Evolutionary conservation across 2,113 vertebrate species (phyloP), one percentile per base, ranked within the genome.

Genomic region (Vulpes vulpes): DNA sequence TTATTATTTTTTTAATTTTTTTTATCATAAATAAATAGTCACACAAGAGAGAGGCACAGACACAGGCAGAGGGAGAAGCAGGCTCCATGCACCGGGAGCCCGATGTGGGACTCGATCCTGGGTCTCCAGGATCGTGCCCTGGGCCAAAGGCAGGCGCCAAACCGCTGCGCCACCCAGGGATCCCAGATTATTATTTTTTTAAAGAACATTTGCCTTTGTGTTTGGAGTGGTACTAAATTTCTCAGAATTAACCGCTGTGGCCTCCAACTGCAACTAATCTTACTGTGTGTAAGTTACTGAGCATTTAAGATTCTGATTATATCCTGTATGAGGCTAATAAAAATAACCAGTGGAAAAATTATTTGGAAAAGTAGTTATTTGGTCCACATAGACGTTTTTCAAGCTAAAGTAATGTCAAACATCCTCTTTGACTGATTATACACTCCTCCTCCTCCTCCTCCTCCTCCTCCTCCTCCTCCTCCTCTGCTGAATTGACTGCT

Each of bases 281-380:
- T 90, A 82, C 69, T 55, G 43, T 67, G 69, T 74, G 20, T 81
- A 80, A 94, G 43, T 76, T 84, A 90, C 25, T 93, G 78, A 82
- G 19, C 35, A 89, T 92, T 96, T 91, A 43, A 51, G n/a, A 91
- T 30, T 30, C 0, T 81, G 2, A 23, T 65, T 94, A 59, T 81
- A 67, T 79, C 32, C 62, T 80, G 14, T 60, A 90, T 11, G 53
- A 95, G 23, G 23, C 53, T 96, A 82, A 92, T 92, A 64, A 84
- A 94, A 87, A 74, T 80, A 86, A 96, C 80, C 32, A 53, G 23
- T 89, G 69, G 51, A 55, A 91, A 95, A 89, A 67, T 89, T 83
- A 90, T 81, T 96, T 89, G 80, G 53, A 97, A 64, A 95, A 97
- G 83, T 12, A 60, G 51, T 95, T 96, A 87, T 93, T 91, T 79